phyloP scores from a whole-genome alignment of 2,797 vertebrate genomes.

The Synanceia verrucosa region DNA sequence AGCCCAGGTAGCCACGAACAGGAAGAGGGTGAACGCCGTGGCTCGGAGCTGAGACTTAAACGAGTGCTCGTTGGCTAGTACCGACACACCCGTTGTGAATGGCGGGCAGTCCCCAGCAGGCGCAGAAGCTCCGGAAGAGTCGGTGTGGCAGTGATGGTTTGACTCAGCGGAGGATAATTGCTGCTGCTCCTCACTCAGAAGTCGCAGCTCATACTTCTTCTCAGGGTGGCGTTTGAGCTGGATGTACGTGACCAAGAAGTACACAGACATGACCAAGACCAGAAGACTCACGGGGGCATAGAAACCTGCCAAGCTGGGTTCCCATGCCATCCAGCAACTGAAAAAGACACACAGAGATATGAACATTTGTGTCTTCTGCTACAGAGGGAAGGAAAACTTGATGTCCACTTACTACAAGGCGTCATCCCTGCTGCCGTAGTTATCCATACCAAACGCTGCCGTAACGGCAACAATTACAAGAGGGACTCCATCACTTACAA shows the following conservation, averaged over 20 bases:
- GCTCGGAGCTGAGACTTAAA: constrained; percentile 95
- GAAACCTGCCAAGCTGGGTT: constrained; percentile 94
- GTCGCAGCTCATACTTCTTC: constrained; percentile 90
- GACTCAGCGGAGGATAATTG: constrained; percentile 53
- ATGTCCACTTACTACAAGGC: constrained; percentile 89
- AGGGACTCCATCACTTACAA: constrained; percentile 91
- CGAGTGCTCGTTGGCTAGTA: constrained; percentile 95
- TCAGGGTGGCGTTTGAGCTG: constrained; percentile 92
- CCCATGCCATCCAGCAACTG: constrained; percentile 99
- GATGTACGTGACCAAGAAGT: constrained; percentile 90
- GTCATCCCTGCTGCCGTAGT: constrained; percentile 90
- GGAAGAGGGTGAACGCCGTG: constrained; percentile 90
- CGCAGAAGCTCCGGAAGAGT: constrained; percentile 58
- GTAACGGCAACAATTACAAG: constrained; percentile 93
- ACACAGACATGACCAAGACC: constrained; percentile 88
- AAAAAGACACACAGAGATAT: constrained; percentile 10
- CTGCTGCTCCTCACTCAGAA: constrained; percentile 86
- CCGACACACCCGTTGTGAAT: constrained; percentile 79
- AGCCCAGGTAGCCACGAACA: constrained; percentile 93
- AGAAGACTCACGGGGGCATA: constrained; percentile 90
- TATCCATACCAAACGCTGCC: constrained; percentile 89
- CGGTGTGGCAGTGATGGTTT: constrained; percentile 39
- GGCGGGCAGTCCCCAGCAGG: constrained; percentile 45
- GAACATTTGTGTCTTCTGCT: neutral
- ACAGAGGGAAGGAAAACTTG: neutral